phyloP scores from a whole-genome alignment of 2,888 invertebrate genomes.

The Euphydryas editha region DNA sequence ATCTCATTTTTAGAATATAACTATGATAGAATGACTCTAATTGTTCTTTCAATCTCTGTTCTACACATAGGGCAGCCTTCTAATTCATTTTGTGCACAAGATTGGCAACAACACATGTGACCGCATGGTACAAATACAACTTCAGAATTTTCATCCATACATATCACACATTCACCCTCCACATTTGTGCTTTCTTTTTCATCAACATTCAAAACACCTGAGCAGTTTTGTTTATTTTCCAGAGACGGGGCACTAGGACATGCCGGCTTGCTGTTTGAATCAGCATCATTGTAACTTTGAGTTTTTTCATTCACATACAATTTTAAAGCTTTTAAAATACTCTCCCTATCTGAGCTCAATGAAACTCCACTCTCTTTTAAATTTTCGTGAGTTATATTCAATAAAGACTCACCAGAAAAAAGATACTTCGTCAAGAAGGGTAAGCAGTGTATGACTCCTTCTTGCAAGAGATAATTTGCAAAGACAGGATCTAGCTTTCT shows the following conservation, averaged over 20 bases:
- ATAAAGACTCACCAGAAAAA: slow-evolving; percentile 78
- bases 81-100: slow-evolving; percentile 85
- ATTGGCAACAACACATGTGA: slow-evolving; percentile 91
- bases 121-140: slow-evolving; percentile 94
- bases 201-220: slow-evolving; percentile 62
- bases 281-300: slow-evolving; percentile 52
- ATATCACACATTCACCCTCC: slow-evolving; percentile 91
- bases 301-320: slow-evolving; percentile 79
- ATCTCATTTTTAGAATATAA: slow-evolving; percentile 2
- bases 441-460: slow-evolving; percentile 89
- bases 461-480: slow-evolving; percentile 87
- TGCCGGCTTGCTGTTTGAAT: slow-evolving; percentile 42
- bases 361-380: slow-evolving; percentile 84
- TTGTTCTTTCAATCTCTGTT: slow-evolving; percentile 86
- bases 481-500: slow-evolving; percentile 86
- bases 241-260: slow-evolving; percentile 58
- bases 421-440: slow-evolving; percentile 87
- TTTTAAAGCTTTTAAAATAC: slow-evolving; percentile 85
- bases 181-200: slow-evolving; percentile 57
- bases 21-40: slow-evolving; percentile 82
- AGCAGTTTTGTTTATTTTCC: slow-evolving; percentile 57
- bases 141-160: slow-evolving; percentile 88
- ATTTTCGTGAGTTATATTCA: slow-evolving; percentile 81
- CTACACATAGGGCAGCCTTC: slow-evolving; percentile 92
- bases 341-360: slow-evolving; percentile 81